These are phyloP conservation scores for Mastomys coucha DNA, from an alignment of 2,113 vertebrate species.

Conservation along the genomic window DNA sequence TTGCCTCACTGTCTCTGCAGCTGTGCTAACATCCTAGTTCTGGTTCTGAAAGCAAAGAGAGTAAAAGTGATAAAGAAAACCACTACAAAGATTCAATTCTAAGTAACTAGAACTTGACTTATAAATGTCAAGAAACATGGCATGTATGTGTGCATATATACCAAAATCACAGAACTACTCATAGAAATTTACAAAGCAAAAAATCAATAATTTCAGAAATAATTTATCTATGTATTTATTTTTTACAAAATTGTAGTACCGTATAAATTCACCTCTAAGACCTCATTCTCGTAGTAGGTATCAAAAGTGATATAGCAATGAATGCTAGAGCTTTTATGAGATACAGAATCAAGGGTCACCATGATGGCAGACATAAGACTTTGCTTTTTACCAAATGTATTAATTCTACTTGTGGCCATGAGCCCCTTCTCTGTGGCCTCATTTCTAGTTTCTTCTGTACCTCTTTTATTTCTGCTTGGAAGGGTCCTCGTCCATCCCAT, in stretches of 20 bases:
- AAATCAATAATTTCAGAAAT: not conserved
- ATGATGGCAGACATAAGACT: too few relatives aligned
- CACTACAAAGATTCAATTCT: not conserved
- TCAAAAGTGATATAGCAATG: not conserved
- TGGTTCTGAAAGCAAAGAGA: not conserved
- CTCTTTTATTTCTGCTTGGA: not conserved
- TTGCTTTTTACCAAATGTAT: not conserved
- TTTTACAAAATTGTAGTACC: not conserved
- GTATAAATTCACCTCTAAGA: not conserved
- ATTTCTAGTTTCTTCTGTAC: not conserved
- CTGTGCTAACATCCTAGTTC: not conserved
- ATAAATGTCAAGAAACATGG: not conserved
- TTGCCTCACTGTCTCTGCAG: not conserved
- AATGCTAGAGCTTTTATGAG: not conserved
- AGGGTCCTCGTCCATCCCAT: not conserved
- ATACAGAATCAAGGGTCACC: not conserved
- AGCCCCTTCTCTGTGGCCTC: not conserved
- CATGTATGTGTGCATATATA: not conserved
- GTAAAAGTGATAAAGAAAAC: not conserved
- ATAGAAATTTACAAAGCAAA: not conserved
- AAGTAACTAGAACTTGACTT: not conserved
- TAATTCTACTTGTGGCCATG: not conserved
- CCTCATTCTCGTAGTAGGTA: too few relatives aligned
- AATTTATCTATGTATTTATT: not conserved
- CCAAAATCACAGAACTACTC: not conserved